Evolutionary conservation across 2,797 vertebrate species (phyloP), one percentile per base, ranked within the genome.

Genomic region (Acipenser transmontanus): DNA sequence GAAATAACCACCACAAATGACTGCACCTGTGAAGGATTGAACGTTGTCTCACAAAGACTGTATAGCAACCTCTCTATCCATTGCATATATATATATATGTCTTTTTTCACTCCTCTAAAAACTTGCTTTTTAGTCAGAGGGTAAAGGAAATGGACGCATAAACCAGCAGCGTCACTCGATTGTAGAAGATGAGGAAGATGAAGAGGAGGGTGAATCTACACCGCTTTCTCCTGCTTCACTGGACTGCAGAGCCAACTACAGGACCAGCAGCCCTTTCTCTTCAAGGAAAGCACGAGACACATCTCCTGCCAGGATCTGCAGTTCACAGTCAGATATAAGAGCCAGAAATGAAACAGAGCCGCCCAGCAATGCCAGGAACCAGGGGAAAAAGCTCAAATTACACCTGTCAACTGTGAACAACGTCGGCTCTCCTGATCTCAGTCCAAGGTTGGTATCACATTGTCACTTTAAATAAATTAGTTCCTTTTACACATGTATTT

Each of bases 111-210:
- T 65, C 6, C n/a, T 14, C 17, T 12, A 8, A 13, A 48, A 13
- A 50, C n/a, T 34, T 48, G 10, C 14, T 49, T 75, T 88, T 78
- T 75, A 92, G 90, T 77, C 82, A 63, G 90, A 88, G 51, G 75
- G 83, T 52, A 91, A 88, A 65, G 88, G 89, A 77, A 92, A 92
- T 0, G 89, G 89, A 56, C 88, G 81, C 71, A 86, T 91, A 78
- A 90, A 87, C 69, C 89, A 84, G 67, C 87, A 71, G 70, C 86
- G 90, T 20, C 79, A 87, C 64, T 90, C 85, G 47, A 88, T 91
- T 69, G 81, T 87, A 65, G 90, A 91, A 80, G 87, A 91, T 65
- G 88, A 91, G 0, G 85, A 86, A 4, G 86, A 83, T 0, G 77
- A 76, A 7, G 80, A 81, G 12, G 88, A 89, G 49, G 85, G 85